Base-by-base conservation (phyloP, 2,797 vertebrate species). In the Melanotaenia trifasciata region DNA sequence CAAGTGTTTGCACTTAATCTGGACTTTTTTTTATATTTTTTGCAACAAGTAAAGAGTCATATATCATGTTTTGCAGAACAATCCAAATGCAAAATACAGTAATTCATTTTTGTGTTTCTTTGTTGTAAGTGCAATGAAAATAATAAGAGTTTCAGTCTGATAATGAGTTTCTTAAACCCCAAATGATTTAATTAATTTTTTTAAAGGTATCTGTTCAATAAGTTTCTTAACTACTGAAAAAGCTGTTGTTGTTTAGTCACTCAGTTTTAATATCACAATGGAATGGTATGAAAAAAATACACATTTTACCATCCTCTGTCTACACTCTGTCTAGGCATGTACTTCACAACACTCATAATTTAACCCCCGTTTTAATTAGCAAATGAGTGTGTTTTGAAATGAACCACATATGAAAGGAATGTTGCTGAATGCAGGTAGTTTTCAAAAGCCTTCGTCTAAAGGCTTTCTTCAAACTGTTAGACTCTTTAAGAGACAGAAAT, bases 391-490 rank as follows among this genome's bases (percentile, higher is more conserved):
- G 32, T 77, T 70, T 83, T 58, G 40, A 80, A 87, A 72, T 10
- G 69, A 72, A 81, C 81, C 83, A 79, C 80, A 82, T 70, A 40
- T 45, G 58, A 9, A 26, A 62, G 65, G 72, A 80, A 74, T 73
- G 67, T 22, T 14, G 3, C 62, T 35, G 7, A 38, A 70, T 9
- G 16, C 56, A 18, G 20, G 32, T 24, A 18, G 33, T 16, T 79
- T 40, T 51, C 54, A 58, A 36, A 73, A 58, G 35, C 16, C n/a
- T 35, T 72, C 33, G 10, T 71, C 35, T 58, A 32, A 72, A 30
- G 43, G 40, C 71, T 74, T 75, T 58, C 59, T 62, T 47, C 26
- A 4, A 12, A 60, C 66, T 70, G 70, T 64, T 67, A 33, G 30
- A 22, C 58, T 40, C 28, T 10, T 8, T 75, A 30, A 70, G 56